Evolutionary conservation across 2,797 vertebrate genomes (phyloP).

Genomic region (Sandelia bainsii): DNA sequence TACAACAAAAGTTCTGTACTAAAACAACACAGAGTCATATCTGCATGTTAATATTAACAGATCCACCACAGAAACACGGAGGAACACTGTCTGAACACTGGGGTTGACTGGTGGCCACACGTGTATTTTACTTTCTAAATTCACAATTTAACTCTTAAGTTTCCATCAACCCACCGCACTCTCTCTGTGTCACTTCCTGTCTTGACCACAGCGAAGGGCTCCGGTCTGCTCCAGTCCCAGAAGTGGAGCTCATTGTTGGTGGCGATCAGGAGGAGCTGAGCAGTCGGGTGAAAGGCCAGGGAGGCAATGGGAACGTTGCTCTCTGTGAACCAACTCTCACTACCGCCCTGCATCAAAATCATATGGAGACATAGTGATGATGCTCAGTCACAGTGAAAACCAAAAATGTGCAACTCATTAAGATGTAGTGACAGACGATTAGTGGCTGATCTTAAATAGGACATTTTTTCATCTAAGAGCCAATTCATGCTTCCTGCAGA

Average conservation of each 20-base stretch:
- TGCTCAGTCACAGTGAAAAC: no score
- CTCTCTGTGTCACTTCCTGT: conserved; percentile 96
- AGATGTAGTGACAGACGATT: no score
- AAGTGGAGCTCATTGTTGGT: conserved; percentile 99
- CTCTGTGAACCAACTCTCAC: conserved; percentile 99
- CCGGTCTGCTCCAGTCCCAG: conserved; percentile 99
- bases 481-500: no score
- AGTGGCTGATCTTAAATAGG: no score
- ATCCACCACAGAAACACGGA: not conserved
- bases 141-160: not conserved
- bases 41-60: no score
- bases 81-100: not conserved
- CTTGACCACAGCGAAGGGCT: conserved; percentile 98
- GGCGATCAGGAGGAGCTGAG: conserved; percentile 96
- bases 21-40: no score
- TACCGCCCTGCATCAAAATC: conserved; percentile 88
- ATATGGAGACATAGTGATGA: not conserved
- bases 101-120: not conserved
- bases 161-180: conserved; percentile 86
- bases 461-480: no score
- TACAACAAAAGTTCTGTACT: no score
- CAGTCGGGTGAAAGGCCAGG: conserved; percentile 97
- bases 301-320: conserved; percentile 98
- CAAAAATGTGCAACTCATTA: no score
- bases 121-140: not conserved